These are phyloP conservation scores for Oryzias curvinotus DNA, from an alignment of 2,113 vertebrate species.

Conservation along the genomic window DNA sequence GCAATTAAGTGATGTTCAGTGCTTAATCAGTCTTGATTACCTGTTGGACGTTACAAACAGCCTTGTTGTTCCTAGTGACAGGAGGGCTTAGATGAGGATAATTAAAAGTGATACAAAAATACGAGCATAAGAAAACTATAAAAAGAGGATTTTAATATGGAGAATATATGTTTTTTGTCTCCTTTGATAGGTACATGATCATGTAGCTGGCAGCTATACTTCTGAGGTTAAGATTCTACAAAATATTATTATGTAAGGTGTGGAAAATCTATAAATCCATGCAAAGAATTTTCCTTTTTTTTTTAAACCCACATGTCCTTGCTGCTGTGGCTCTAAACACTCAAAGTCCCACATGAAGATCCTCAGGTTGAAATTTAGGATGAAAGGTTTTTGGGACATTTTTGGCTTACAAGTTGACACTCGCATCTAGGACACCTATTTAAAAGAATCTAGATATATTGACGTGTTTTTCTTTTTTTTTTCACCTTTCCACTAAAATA, in stretches of 20 bases:
- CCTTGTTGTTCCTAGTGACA: constrained; percentile 34
- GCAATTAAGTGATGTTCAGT: constrained; percentile 64
- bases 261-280: neutral
- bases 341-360: constrained; percentile 15
- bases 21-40: constrained; percentile 71
- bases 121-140: constrained; percentile 13
- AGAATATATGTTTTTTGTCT: neutral
- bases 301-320: neutral
- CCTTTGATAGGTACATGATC: constrained; percentile 1
- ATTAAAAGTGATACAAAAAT: constrained; percentile 54
- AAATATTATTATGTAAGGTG: neutral
- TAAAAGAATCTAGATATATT: neutral
- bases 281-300: neutral
- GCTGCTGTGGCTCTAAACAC: constrained; percentile 12
- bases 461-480: constrained; percentile 3
- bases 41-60: constrained; percentile 56
- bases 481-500: constrained; percentile 14
- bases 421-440: neutral
- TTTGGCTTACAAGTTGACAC: neutral
- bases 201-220: neutral
- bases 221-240: neutral
- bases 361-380: constrained; percentile 17
- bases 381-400: constrained; percentile 8
- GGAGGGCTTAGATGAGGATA: constrained; percentile 44
- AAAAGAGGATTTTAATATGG: constrained; percentile 17